Evolutionary conservation across 2,888 invertebrate species (phyloP).

Genomic region (Dynastes hyllus): DNA sequence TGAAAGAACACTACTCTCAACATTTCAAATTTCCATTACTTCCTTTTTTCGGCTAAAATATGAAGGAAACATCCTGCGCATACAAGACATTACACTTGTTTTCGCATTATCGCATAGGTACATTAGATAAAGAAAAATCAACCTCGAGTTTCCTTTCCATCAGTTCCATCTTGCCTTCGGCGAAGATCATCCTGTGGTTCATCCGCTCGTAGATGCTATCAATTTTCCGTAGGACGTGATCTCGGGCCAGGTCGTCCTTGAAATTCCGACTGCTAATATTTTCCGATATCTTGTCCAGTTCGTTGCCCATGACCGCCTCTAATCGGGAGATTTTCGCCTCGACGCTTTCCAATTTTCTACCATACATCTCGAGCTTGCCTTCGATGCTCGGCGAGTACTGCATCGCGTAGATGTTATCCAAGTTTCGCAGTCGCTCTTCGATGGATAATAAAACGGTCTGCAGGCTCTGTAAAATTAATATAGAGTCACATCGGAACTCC

Average conservation of each 20-base stretch:
- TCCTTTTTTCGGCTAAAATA: too few relatives aligned
- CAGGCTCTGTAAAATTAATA: constrained; percentile 62
- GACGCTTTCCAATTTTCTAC: constrained; percentile 69
- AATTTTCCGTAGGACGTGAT: constrained; percentile 69
- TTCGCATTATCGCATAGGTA: not conserved
- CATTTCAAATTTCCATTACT: too few relatives aligned
- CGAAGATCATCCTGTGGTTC: constrained; percentile 67
- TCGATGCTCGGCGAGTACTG: constrained; percentile 67
- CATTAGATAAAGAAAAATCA: constrained; percentile 20
- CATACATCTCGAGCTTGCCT: constrained; percentile 69
- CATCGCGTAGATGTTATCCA: constrained; percentile 67
- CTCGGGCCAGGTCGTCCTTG: constrained; percentile 69
- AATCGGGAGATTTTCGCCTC: constrained; percentile 59
- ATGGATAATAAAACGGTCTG: constrained; percentile 67
- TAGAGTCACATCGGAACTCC: not conserved
- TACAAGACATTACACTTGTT: not conserved
- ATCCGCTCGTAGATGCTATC: constrained; percentile 70
- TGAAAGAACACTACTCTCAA: too few relatives aligned
- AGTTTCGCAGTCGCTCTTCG: constrained; percentile 67
- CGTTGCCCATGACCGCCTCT: constrained; percentile 66
- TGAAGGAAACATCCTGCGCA: too few relatives aligned
- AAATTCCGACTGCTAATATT: constrained; percentile 69
- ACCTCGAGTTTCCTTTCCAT: constrained; percentile 68
- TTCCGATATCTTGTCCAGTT: constrained; percentile 68
- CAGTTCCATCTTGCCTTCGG: constrained; percentile 68